A percentile compares a stretch with the other conserved stretches of the same genome.
Evolutionary conservation across 2,888 invertebrate genomes (phyloP).

Genomic region (Zygothrica quintamaculata): DNA sequence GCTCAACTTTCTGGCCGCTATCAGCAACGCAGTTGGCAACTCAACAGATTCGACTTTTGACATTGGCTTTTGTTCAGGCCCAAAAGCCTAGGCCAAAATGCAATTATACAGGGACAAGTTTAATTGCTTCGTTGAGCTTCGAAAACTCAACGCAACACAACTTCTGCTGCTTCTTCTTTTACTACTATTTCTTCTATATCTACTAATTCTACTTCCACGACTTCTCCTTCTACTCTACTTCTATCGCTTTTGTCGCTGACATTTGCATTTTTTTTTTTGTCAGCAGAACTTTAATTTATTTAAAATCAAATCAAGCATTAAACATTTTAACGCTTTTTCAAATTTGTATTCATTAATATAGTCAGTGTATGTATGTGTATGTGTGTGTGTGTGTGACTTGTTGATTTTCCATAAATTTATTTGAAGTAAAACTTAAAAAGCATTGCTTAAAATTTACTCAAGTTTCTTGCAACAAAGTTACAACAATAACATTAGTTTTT

Average conservation of each 20-base stretch:
- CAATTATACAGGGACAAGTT: constrained; percentile 83
- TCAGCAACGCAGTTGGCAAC: constrained; percentile 75
- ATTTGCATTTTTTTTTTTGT: constrained; percentile 44
- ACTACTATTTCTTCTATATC: too few relatives aligned
- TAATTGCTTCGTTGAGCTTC: constrained; percentile 80
- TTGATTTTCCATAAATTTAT: too few relatives aligned
- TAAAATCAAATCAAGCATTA: constrained; percentile 63
- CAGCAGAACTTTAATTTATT: constrained; percentile 53
- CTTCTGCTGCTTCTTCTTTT: constrained; percentile 2
- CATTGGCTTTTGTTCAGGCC: constrained; percentile 54
- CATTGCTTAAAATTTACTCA: too few relatives aligned
- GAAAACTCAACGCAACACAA: constrained; percentile 40
- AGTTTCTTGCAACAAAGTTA: too few relatives aligned
- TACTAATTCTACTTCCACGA: too few relatives aligned
- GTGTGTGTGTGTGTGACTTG: constrained; percentile 3
- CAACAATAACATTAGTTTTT: too few relatives aligned
- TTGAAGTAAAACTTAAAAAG: too few relatives aligned
- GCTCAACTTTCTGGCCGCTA: constrained; percentile 75
- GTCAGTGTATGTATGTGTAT: neutral
- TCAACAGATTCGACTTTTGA: constrained; percentile 68
- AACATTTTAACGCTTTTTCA: constrained; percentile 16
- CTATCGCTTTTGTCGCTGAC: constrained; percentile 40
- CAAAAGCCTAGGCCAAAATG: constrained; percentile 71
- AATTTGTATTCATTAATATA: neutral
- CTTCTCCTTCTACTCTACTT: too few relatives aligned